These are phyloP conservation scores for Gallinago paraguaiae DNA, from an alignment of 2,113 vertebrate genomes.

Conservation along the genomic window DNA sequence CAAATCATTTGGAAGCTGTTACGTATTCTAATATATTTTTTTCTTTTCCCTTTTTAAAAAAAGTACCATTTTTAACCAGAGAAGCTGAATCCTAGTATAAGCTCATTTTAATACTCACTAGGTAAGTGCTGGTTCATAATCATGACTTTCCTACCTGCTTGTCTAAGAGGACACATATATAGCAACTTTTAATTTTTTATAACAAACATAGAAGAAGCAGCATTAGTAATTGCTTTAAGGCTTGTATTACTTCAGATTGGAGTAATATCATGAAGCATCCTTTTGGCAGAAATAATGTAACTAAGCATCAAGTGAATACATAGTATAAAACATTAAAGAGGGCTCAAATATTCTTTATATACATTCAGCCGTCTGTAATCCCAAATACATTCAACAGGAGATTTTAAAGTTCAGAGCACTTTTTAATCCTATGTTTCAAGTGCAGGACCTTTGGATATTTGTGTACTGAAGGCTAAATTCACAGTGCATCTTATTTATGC, in stretches of 20 bases:
- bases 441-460: neutral
- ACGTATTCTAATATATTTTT: neutral
- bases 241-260: neutral
- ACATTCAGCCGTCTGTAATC: neutral
- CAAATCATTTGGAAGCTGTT: neutral
- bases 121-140: neutral
- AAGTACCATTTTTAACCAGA: neutral
- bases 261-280: neutral
- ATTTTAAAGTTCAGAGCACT: neutral
- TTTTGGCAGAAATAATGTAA: neutral
- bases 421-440: neutral
- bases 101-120: neutral
- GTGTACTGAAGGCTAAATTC: neutral
- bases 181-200: neutral
- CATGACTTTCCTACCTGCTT: neutral
- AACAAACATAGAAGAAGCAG: neutral
- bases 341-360: neutral
- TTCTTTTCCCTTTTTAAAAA: neutral
- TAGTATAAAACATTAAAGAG: neutral
- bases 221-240: neutral
- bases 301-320: neutral
- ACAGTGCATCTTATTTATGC: neutral
- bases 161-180: neutral
- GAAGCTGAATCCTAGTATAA: neutral
- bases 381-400: neutral